Evolutionary conservation across 2,113 vertebrate genomes (phyloP), one percentile per base, ranked within the genome.

Genomic region (Pedionomus torquatus): DNA sequence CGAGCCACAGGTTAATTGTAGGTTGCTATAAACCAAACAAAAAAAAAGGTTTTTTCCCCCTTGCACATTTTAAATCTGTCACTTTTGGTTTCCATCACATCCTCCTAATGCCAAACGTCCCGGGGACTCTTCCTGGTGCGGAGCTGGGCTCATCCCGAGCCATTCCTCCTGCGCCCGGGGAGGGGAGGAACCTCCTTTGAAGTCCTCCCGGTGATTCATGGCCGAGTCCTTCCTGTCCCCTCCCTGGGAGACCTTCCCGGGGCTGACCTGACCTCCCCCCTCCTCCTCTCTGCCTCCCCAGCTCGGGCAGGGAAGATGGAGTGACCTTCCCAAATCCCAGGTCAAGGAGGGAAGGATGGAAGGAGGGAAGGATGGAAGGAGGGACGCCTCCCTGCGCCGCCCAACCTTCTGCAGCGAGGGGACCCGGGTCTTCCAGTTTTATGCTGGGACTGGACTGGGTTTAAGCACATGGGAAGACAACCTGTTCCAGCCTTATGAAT

Each of bases 51-150:
- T 57, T 75, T 83, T 49, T 68, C 85, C 77, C 85, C 77, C 52
- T 89, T 80, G 77, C 82, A 91, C 77, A 3, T 87, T 96, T 93
- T 89, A 72, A 95, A 95, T 63, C 88, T 83, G 85, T 87, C 91
- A 52, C 46, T 35, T 71, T 54, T 57, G 68, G 87, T 93, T 93
- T 87, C 72, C 93, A 60, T 68, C 93, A 72, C 76, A 7, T 9
- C 30, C 85, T 54, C 4, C 82, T 89, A 55, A 89, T 30, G 77
- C 19, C 1, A 83, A 83, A 83, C 10, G 39, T 89, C 77, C 77
- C 8, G 49, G 75, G 80, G 75, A 91, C 49, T 49, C 83, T 72
- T 77, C 78, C 14, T 24, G 0, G 69, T 2, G 1, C 31, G 46
- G 70, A 82, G 87, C 60, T 5, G 76, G 83, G 71, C 70, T 91